Base-by-base conservation (phyloP, 2,113 vertebrate species). In the Perccottus glenii region DNA sequence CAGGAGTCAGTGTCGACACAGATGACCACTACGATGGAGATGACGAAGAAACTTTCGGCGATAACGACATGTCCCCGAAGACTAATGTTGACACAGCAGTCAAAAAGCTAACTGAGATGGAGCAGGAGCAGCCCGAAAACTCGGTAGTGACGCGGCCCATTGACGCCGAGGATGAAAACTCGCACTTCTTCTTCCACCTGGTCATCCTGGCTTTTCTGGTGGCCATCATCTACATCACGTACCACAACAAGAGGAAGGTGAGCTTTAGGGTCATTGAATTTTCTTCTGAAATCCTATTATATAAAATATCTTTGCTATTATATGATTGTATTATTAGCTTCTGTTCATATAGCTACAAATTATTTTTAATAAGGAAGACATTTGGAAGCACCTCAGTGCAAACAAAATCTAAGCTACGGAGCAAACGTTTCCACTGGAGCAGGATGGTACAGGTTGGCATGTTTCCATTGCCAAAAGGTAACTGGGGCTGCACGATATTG, bases 191-290 rank as follows among this genome's bases (percentile, higher is more conserved):
- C 90, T 93, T 98, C 53, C 95, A 98, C 60, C 92, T 99, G 74
- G 92, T 99, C 66, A 83, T 96, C 76, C 91, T 97, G 89, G 95
- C 93, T 53, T 94, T 97, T 88, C 91, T 98, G 85, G 94, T 98
- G 80, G 97, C 95, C 71, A 81, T 96, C 42, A 80, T 95, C 70
- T 99, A 99, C 63, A 94, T 99, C 78, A 95, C 94, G 14, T 99
- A 99, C 83, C 96, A 99, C 93, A 99, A 99, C 86, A 99, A 98
- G 91, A 95, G 96, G 72, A 99, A 97, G 96, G 98, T 99, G 84
- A 60, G 87, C 75, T 15, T 16, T 10, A 6, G 0, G 19, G 19
- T 27, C 19, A 27, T 27, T 27, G 19, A 27, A 27, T 27, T 27
- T 27, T 2, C 19, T 27, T 27, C 19, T 2, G 19, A 27, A 27